Evolutionary conservation across 2,888 invertebrate genomes (phyloP), one percentile per base, ranked within the genome.

Genomic region (Seira sanloemensis): DNA sequence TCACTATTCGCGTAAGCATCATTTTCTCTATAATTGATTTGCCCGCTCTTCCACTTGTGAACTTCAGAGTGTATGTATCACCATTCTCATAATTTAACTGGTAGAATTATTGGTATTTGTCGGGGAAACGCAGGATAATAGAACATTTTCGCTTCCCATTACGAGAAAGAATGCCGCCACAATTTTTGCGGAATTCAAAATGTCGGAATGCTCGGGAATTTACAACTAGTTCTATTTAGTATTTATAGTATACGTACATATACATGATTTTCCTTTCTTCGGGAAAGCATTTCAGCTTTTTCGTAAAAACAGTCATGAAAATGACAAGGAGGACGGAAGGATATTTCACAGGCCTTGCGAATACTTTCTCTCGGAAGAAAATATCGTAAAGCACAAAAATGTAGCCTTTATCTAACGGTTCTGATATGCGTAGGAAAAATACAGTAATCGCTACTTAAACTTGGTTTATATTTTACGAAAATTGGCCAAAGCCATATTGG

Each of bases 261-360:
- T 24, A 67, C n/a, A 71, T 71, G 50, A 50, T 54, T 72, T 54
- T 72, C 7, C 68, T 58, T 76, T 67, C 27, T 75, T 74, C 26
- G 46, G 72, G 67, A 79, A 71, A 78, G 72, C 72, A 79, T 79
- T n/a, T n/a, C n/a, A n/a, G 73, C 68, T 46, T 74, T 65, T 80
- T n/a, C n/a, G 80, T 74, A 80, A 72, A 12, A 79, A 67, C 54
- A 80, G 68, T 69, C 74, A 74, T 74, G 80, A 80, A 78, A 78
- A 80, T 67, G 80, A 80, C 73, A 74, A 74, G 37, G 26, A 74
- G 74, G 74, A 80, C 80, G 67, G 73, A 74, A 73, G 62, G 73
- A 80, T 68, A 74, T 80, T 74, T 58, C 46, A 37, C n/a, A n/a
- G n/a, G n/a, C n/a, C n/a, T n/a, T n/a, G n/a, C n/a, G n/a, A n/a